Evolutionary conservation across 2,113 vertebrate species (phyloP), one percentile per base, ranked within the genome.

Genomic region (Brienomyrus brachyistius): DNA sequence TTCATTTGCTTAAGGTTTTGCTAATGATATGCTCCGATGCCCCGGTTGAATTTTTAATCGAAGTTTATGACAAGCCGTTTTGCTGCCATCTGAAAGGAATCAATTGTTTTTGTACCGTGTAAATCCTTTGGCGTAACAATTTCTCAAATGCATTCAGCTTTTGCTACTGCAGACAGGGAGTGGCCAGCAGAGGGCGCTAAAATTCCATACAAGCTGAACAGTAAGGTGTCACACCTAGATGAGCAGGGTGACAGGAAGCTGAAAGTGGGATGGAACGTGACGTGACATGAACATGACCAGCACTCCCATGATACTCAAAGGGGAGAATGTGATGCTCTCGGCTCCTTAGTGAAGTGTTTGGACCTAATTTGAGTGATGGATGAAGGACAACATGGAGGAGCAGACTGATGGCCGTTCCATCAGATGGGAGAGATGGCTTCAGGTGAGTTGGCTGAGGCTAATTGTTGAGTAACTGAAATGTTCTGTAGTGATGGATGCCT

Each of bases 341-440:
- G 40, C 70, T 77, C 70, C 31, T 77, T 40, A 77, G 70, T 19
- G 35, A 35, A 21, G 43, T 31, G 8, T 88, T 23, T n/a, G 87
- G 59, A 31, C n/a, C 83, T 50, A n/a, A n/a, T 17, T 43, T 80
- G 74, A 43, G 83, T 48, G 83, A 87, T 52, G 85, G 85, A 54
- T 54, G 50, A 19, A 35, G 51, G 27, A 35, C 31, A 54, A 27
- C 48, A 0, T n/a, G n/a, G 19, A 35, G 48, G 13, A 50, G 27
- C 92, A 92, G 86, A 88, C 84, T 86, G 88, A 27, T 87, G 80
- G 91, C 86, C 90, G 90, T 88, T 80, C 87, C 89, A 90, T 88
- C 92, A 92, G 91, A 92, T 92, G 90, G 90, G 84, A 50, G 54
- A 52, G 80, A 77, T 87, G 45, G 88, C 47, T 54, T 84, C 40